Base-by-base conservation (phyloP, 1,140 invertebrate species). In the Luehdorfia chinensis region DNA sequence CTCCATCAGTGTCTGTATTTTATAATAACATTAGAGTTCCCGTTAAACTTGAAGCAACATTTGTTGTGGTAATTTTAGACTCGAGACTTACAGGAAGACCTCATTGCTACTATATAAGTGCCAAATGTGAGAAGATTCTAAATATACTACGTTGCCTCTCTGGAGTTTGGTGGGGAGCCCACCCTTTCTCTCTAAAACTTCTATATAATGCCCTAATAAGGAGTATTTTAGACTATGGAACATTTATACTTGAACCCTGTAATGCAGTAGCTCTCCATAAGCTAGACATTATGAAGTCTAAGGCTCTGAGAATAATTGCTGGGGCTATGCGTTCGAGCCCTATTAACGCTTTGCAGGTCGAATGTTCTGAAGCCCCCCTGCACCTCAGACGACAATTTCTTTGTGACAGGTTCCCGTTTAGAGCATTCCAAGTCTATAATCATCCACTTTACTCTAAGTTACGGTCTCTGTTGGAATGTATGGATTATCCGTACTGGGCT, bases 121-220 rank as follows among this genome's bases (percentile, higher is more conserved):
- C 18, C 11, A 61, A 64, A 46, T 67, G 43, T 34, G 52, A 61
- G 50, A 64, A 41, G 13, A 19, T 5, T 27, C 5, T 59, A 5
- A 58, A 56, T 31, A 34, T 61, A 1, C 16, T 64, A 2, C 25
- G 50, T n/a, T 14, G 55, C 12, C 27, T 62, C 1, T 50, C 48
- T 0, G 56, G 56, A 1, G 52, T 58, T 5, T 58, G 54, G n/a
- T n/a, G n/a, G n/a, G n/a, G n/a, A n/a, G n/a, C n/a, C n/a, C 62
- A 62, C 34, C 58, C 58, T 2, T 51, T 27, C 25, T 25, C 21
- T 6, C 49, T 55, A 30, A 65, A 58, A 46, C 27, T 62, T 4
- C 2, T 69, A 0, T 69, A 66, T 21, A 62, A 62, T 25, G 59
- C 59, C 0, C n/a, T 69, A 13, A 15, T 69, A 3, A 47, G 51